These are phyloP conservation scores for Euthynnus affinis DNA, from an alignment of 2,797 vertebrate genomes.

Conservation along the genomic window DNA sequence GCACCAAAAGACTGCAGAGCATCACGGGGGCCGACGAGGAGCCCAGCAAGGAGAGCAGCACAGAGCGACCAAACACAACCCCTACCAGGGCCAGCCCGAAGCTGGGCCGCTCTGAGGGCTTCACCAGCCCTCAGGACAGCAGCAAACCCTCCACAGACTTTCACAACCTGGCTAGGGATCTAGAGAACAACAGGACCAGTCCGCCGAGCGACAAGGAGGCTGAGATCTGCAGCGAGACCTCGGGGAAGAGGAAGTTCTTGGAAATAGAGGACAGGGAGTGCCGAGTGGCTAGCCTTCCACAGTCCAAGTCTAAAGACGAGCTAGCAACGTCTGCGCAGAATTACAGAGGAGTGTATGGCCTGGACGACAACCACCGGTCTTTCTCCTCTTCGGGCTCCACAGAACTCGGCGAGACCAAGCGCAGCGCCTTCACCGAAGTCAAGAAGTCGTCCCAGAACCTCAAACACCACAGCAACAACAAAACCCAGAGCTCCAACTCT, in stretches of 20 bases:
- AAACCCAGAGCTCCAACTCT: conserved; percentile 80
- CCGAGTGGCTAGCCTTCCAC: conserved; percentile 76
- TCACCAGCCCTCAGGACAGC: conserved; percentile 75
- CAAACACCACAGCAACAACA: conserved; percentile 80
- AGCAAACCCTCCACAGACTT: conserved; percentile 96
- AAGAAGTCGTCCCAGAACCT: conserved; percentile 88
- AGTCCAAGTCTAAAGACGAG: conserved; percentile 90
- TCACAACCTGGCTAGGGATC: conserved; percentile 94
- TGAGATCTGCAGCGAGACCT: conserved; percentile 85
- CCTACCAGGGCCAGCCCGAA: conserved; percentile 82
- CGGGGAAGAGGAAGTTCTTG: conserved; percentile 91
- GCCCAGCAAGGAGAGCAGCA: conserved; percentile 79
- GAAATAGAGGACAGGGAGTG: conserved; percentile 80
- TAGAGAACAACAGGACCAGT: conserved; percentile 90
- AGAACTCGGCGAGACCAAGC: conserved; percentile 88
- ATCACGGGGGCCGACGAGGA: conserved; percentile 81
- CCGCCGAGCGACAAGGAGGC: conserved; percentile 88
- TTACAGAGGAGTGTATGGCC: conserved; percentile 88
- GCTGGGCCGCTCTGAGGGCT: conserved; percentile 81
- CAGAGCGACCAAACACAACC: conserved; percentile 65
- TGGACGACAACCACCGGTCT: conserved; percentile 90
- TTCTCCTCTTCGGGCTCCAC: conserved; percentile 86
- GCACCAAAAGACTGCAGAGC: conserved; percentile 92
- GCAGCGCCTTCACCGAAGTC: conserved; percentile 97
- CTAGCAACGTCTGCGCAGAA: conserved; percentile 92